Evolutionary conservation across 2,113 vertebrate species (phyloP).

Genomic region (Lichenostomus cassidix): DNA sequence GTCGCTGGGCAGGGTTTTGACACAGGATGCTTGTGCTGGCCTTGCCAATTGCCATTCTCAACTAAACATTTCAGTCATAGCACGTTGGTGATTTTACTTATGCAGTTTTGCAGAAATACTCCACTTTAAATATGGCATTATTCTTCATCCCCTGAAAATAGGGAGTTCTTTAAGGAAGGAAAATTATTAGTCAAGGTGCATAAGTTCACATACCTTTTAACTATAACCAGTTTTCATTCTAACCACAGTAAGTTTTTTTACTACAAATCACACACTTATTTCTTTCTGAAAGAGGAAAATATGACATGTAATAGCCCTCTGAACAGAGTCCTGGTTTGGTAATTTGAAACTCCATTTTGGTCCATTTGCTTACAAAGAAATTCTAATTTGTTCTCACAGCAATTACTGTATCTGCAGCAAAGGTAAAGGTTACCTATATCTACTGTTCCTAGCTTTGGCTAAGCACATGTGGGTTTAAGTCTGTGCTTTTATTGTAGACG

Average conservation of each 20-base stretch:
- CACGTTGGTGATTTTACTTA: background rate
- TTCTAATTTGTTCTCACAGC: background rate
- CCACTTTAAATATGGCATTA: rapidly evolving
- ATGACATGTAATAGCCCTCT: background rate
- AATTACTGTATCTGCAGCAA: background rate
- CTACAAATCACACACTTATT: rapidly evolving
- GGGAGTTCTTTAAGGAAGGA: background rate
- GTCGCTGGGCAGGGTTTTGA: background rate
- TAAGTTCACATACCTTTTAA: background rate
- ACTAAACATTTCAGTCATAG: background rate
- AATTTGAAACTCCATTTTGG: background rate
- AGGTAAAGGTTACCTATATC: background rate
- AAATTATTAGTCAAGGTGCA: background rate
- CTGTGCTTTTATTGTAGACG: background rate
- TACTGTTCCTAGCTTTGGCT: background rate
- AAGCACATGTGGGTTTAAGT: background rate
- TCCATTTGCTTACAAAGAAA: background rate
- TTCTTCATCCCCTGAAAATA: background rate
- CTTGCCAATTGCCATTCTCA: background rate
- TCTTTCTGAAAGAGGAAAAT: background rate
- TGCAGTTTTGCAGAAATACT: background rate
- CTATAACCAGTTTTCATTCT: background rate
- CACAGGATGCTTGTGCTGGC: background rate
- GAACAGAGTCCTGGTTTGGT: background rate
- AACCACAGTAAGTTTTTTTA: background rate